A percentile compares a stretch with the other conserved stretches of the same genome.
phyloP scores from a whole-genome alignment of 2,888 invertebrate genomes.

The Agrotis clavis region DNA sequence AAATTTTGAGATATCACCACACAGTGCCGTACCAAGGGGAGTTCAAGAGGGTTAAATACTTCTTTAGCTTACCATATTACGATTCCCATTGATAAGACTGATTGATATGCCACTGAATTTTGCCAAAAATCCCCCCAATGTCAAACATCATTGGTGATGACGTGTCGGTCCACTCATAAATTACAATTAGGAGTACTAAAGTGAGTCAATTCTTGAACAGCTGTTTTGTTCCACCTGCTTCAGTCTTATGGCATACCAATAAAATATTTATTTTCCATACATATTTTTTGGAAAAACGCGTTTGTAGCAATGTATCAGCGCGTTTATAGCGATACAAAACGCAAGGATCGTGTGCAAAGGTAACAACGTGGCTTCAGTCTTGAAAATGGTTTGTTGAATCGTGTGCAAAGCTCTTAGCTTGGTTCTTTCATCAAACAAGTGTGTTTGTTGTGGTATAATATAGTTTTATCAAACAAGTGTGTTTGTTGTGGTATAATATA shows the following conservation, averaged over 20 bases:
- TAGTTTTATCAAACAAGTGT: neutral
- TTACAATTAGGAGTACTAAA: constrained; percentile 57
- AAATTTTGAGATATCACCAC: neutral
- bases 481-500: neutral
- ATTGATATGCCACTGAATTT: neutral
- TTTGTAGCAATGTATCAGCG: too few relatives aligned
- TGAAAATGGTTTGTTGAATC: too few relatives aligned
- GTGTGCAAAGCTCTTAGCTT: too few relatives aligned
- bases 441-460: neutral
- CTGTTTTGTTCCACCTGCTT: constrained; percentile 59
- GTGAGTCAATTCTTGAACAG: constrained; percentile 60
- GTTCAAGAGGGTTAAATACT: too few relatives aligned
- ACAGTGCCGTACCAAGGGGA: too few relatives aligned
- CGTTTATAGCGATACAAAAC: too few relatives aligned
- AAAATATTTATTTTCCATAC: constrained; percentile 6
- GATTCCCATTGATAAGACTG: too few relatives aligned
- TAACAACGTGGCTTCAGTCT: too few relatives aligned
- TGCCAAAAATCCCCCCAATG: constrained; percentile 36
- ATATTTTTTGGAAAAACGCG: too few relatives aligned
- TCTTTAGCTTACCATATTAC: too few relatives aligned
- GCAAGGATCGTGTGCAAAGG: too few relatives aligned
- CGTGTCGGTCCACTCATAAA: constrained; percentile 46
- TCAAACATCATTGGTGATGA: constrained; percentile 42
- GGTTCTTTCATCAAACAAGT: neutral
- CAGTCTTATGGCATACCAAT: neutral